Base-by-base conservation (phyloP, 1,140 invertebrate genomes). In the Venturia canescens region DNA sequence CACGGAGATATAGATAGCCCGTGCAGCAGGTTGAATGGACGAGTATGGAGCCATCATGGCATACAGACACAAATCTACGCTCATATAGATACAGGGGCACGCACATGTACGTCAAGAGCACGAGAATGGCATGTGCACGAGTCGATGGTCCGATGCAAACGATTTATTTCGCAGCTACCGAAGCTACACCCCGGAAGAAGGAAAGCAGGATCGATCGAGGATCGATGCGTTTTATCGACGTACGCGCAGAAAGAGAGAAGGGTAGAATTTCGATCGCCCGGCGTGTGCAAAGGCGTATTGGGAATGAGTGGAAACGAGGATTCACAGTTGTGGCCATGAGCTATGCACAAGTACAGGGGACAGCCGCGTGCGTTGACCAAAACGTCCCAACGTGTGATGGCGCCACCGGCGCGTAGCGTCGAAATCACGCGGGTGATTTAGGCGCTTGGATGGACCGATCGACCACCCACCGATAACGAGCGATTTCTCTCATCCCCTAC, bases 181-280 rank as follows among this genome's bases (percentile, higher is more conserved):
- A 23, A 57, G 53, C 21, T 57, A 23, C 16, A 57, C 53, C 21
- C 53, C 21, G 53, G 6, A 57, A 57, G 18, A 57, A 57, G 53
- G 11, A 57, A 18, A 57, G 53, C 31, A 23, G 63, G 38, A 31
- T 26, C 34, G 80, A 38, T 13, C 13, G 26, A 76, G 80, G 83
- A 85, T 86, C 85, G 84, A 86, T 86, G 81, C 79, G 79, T 74
- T 86, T 84, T 86, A 84, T 86, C 85, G 79, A 71, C 48, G 11
- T 60, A 23, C 5, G 5, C 74, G 5, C 74, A 83, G 81, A 84
- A 72, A 77, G 69, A 5, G 57, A 27, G 66, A 27, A 34, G 53
- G 6, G 16, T 21, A 29, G 34, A 77, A 26, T 7, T 29, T 23
- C 11, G 34, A 18, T 23, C 53, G 3, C n/a, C n/a, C 53, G n/a